A percentile compares a stretch with the other conserved stretches of the same genome.
Evolutionary conservation across 1,140 invertebrate species (phyloP).

Genomic region (Trichonephila clavata): DNA sequence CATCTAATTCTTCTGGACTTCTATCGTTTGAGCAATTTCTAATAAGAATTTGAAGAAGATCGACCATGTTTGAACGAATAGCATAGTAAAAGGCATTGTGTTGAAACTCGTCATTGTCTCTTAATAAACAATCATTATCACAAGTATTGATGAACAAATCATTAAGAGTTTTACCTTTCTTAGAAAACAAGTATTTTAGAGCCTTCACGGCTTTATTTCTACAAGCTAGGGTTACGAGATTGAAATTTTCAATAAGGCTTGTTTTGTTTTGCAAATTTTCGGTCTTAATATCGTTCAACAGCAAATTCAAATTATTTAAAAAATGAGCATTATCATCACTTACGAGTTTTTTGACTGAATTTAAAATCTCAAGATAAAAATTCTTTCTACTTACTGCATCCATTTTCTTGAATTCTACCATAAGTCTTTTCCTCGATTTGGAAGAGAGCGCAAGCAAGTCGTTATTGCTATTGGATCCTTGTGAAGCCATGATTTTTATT

Average conservation of each 20-base stretch:
- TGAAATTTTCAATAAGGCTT: background rate
- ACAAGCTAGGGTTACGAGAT: background rate
- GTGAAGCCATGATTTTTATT: too few relatives aligned
- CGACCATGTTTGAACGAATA: conserved; percentile 7
- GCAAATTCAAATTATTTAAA: background rate
- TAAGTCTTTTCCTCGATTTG: too few relatives aligned
- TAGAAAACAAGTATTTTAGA: background rate
- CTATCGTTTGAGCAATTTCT: background rate
- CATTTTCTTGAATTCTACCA: too few relatives aligned
- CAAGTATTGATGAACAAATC: too few relatives aligned
- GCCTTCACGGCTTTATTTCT: background rate
- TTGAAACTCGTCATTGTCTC: background rate
- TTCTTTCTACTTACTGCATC: background rate
- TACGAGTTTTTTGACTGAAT: background rate
- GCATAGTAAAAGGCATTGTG: conserved; percentile 61
- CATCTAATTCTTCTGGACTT: conserved; percentile 11
- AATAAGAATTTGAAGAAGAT: conserved; percentile 3
- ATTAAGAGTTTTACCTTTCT: too few relatives aligned
- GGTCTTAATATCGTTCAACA: background rate
- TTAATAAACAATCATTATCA: too few relatives aligned
- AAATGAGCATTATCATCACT: background rate
- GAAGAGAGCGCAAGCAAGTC: too few relatives aligned
- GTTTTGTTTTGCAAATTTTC: background rate
- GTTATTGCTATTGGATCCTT: too few relatives aligned
- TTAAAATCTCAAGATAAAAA: conserved; percentile 29